phyloP scores from a whole-genome alignment of 2,797 vertebrate genomes.

The Streptopelia turtur region DNA sequence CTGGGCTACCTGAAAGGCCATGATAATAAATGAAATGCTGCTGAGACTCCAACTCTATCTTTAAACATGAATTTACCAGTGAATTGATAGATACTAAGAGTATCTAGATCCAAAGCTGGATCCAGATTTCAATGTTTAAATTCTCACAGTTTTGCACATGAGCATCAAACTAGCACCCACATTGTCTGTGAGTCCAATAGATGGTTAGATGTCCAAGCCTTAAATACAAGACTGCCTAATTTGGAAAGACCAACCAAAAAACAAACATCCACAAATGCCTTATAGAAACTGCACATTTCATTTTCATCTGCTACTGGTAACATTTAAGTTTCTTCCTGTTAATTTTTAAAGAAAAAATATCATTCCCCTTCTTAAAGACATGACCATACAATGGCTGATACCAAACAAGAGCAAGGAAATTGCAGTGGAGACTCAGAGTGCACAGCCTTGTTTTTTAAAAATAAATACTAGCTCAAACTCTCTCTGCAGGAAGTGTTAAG shows the following conservation, averaged over 20 bases:
- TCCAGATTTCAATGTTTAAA: neutral
- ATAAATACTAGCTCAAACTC: neutral
- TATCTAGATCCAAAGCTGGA: neutral
- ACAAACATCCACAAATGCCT: neutral
- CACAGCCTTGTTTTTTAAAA: neutral
- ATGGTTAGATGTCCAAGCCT: neutral
- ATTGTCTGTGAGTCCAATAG: neutral
- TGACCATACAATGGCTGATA: neutral
- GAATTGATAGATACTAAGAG: neutral
- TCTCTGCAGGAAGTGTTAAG: neutral
- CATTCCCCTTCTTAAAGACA: neutral
- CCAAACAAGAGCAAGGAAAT: neutral
- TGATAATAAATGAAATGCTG: neutral
- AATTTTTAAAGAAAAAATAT: neutral
- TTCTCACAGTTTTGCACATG: neutral
- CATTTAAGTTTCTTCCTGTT: neutral
- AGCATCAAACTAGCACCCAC: neutral
- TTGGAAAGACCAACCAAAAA: neutral
- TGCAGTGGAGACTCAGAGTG: neutral
- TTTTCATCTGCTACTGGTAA: neutral
- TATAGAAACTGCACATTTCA: neutral
- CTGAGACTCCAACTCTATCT: neutral
- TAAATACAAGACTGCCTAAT: neutral
- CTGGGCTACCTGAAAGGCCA: neutral
- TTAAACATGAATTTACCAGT: neutral